Evolutionary conservation across 2,113 vertebrate species (phyloP), one percentile per base, ranked within the genome.

Genomic region (Phrynosoma platyrhinos): DNA sequence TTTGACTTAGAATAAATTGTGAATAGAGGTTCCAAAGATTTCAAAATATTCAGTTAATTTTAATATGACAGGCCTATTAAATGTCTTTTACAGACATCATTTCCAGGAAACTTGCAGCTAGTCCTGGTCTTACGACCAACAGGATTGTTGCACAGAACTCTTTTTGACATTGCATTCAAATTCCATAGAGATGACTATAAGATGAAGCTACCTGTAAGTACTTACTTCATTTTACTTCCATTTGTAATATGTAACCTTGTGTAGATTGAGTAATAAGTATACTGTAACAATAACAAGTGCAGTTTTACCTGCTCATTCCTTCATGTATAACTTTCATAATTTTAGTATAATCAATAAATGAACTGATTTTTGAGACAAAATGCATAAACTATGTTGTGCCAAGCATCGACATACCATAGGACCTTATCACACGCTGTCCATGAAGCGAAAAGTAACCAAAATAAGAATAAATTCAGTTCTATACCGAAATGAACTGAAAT

Each of bases 141-240:
- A 14, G 97, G 98, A 23, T 96, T 99, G 85, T 96, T 99, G 87
- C 98, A 99, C 94, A 96, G 98, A 55, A 94, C 98, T 0, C 96
- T 99, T 87, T 98, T 98, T 0, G 98, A 99, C 94, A 96, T 99
- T 93, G 96, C 98, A 76, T 98, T 99, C 96, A 98, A 96, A 93
- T 97, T 99, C 94, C 98, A 98, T 96, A 98, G 97, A 95, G 98
- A 99, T 98, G 99, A 99, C 90, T 98, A 99, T 97, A 99, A 98
- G 97, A 99, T 99, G 98, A 99, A 99, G 96, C 98, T 99, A 91
- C 99, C 98, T 96, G 98, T 99, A 94, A 91, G 98, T 97, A 87
- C 71, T 55, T 36, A 3, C 81, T 53, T 87, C 10, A 32, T 91
- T 94, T 86, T 75, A 25, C n/a, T 90, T 79, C 9, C 77, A 21